Evolutionary conservation across 2,113 vertebrate genomes (phyloP).

Genomic region (Hippocampus mohnikei): DNA sequence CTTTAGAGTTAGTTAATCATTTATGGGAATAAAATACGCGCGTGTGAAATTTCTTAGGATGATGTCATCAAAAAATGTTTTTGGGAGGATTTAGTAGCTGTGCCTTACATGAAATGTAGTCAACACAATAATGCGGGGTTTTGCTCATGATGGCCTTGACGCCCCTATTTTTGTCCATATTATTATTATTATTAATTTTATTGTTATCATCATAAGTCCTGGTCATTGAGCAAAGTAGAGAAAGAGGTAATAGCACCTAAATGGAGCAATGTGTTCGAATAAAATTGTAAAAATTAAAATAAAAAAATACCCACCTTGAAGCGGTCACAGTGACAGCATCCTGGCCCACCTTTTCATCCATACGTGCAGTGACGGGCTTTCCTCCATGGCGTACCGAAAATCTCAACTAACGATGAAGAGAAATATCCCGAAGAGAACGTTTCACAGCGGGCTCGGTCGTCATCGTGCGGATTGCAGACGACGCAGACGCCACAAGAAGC

Average conservation of each 20-base stretch:
- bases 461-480: slow-evolving; percentile 41
- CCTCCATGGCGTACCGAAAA: neutral
- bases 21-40: neutral
- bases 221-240: neutral
- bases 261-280: neutral
- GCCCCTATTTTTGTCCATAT: neutral
- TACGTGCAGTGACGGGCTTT: neutral
- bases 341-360: neutral
- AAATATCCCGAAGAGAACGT: slow-evolving; percentile 26
- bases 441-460: slow-evolving; percentile 44
- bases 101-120: neutral
- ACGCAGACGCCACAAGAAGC: slow-evolving; percentile 46
- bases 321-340: neutral
- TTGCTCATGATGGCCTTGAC: neutral
- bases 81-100: neutral
- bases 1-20: neutral
- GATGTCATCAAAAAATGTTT: neutral
- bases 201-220: neutral
- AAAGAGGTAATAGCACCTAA: neutral
- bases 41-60: neutral
- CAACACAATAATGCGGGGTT: neutral
- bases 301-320: neutral
- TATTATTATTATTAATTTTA: neutral
- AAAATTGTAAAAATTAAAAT: too few relatives aligned
- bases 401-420: neutral